Percentiles rank a stretch among this genome's conserved stretches.
Conservation (phyloP, 2,113 vertebrate species). For the Cyprinodon variegatus region DNA sequence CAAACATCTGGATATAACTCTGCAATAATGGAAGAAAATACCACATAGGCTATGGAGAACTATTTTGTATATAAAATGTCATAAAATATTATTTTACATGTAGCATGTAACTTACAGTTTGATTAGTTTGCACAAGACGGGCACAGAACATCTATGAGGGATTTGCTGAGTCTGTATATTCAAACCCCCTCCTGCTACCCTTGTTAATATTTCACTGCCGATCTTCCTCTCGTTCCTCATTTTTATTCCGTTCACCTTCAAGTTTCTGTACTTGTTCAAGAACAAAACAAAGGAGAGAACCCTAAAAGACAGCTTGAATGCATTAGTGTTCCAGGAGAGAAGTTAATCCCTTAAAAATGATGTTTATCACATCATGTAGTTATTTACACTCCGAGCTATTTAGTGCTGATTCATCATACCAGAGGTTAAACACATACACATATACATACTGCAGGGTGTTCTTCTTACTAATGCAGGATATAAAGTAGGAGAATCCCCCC, state of each 20-base stretch:
- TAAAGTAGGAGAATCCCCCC: conserved; percentile 9
- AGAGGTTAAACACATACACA: not conserved
- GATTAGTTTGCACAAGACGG: conserved; percentile 20
- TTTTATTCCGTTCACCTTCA: conserved; percentile 36
- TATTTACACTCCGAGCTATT: conserved; percentile 9
- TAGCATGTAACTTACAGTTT: not conserved
- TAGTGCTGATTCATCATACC: conserved; percentile 19
- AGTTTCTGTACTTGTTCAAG: conserved; percentile 13
- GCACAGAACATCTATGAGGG: conserved; percentile 9
- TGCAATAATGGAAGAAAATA: not conserved
- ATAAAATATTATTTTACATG: conserved; percentile 1
- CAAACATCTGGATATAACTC: not conserved
- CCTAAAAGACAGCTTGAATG: not conserved
- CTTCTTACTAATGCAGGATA: conserved; percentile 10
- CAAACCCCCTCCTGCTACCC: conserved; percentile 18
- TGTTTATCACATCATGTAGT: conserved; percentile 1
- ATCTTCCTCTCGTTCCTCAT: conserved; percentile 15
- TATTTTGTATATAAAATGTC: conserved; percentile 8
- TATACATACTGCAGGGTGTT: not conserved
- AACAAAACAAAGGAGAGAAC: not conserved
- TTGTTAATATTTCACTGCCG: conserved; percentile 46
- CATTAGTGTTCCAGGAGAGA: not conserved
- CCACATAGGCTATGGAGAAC: not conserved
- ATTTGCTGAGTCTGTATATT: conserved; percentile 36
- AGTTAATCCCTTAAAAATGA: conserved; percentile 15